These are phyloP conservation scores for Spilogale gracilis DNA, from an alignment of 2,113 vertebrate genomes.

Conservation along the genomic window DNA sequence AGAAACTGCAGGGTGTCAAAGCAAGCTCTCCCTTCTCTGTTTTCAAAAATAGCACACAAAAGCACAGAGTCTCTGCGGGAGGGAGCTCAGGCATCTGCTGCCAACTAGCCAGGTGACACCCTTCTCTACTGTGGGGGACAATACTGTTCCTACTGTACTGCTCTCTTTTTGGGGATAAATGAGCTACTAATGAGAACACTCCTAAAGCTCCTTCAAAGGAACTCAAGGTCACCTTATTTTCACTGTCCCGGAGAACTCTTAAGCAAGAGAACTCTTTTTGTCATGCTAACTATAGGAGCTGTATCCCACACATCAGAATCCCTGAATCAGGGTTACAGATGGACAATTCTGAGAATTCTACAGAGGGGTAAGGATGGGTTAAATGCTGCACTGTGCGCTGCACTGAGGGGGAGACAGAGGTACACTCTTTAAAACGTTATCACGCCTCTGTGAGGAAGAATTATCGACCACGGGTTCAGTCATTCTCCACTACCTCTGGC, in stretches of 20 bases:
- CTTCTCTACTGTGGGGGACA: not conserved
- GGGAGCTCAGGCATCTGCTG: not conserved
- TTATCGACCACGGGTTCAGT: not conserved
- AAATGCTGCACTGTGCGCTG: not conserved
- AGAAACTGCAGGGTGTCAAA: not conserved
- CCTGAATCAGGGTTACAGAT: not conserved
- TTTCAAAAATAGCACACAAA: not conserved
- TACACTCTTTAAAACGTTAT: not conserved
- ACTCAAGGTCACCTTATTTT: constrained; percentile 15
- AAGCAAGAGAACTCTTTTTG: constrained; percentile 24
- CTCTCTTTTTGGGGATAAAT: constrained; percentile 36
- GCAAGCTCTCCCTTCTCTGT: not conserved
- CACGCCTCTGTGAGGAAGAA: constrained; percentile 27
- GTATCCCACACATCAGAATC: not conserved
- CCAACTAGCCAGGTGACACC: not conserved
- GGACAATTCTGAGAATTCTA: not conserved
- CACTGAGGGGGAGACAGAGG: not conserved
- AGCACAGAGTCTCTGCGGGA: not conserved
- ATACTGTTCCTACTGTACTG: not conserved
- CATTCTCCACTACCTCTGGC: not conserved
- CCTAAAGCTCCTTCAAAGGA: constrained; percentile 37
- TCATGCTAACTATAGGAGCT: not conserved
- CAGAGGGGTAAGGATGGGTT: not conserved
- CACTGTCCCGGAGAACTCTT: not conserved
- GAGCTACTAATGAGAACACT: not conserved